Evolutionary conservation across 2,888 invertebrate species (phyloP), one percentile per base, ranked within the genome.

Genomic region (Autographa pulchrina): DNA sequence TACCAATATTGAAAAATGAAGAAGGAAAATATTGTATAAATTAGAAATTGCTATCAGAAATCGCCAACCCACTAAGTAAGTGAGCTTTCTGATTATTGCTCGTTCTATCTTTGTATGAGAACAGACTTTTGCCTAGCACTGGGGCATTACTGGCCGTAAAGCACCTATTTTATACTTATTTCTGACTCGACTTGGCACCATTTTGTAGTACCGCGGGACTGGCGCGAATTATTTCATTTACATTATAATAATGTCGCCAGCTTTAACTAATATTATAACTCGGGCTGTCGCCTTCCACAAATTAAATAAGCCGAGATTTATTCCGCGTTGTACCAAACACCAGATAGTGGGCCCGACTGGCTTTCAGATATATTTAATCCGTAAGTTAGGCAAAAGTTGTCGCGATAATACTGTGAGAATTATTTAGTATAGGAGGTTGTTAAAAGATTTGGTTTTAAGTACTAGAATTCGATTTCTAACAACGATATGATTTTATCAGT

Each of bases 261-360:
- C 11, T 60, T 60, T 52, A 54, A 43, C 77, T 18, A 76, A 81
- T 77, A 66, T 64, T 52, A 76, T 70, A 66, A 77, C n/a, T 81
- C 18, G 16, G 20, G 31, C 2, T 32, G 81, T 77, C 72, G 66
- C 77, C 58, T 48, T 11, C 8, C 13, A 54, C 72, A 71, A 77
- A 77, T 77, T 71, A 71, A 77, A 81, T 77, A 71, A 77, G 64
- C 11, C 25, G 20, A 6, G 52, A 77, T 77, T 77, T 81, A 81
- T 77, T 6, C 14, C 58, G 9, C 8, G 35, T 13, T 77, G 62
- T 63, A 6, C 35, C 59, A 1, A 0, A 13, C 43, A 52, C 41
- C 14, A 16, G 35, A 18, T 18, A 25, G 16, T 38, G 31, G 38
- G 13, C 54, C 9, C 13, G 54, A n/a, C n/a, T 3, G 54, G 25